Conservation (phyloP, 1,140 invertebrate genomes). For the Drosophila tani region DNA sequence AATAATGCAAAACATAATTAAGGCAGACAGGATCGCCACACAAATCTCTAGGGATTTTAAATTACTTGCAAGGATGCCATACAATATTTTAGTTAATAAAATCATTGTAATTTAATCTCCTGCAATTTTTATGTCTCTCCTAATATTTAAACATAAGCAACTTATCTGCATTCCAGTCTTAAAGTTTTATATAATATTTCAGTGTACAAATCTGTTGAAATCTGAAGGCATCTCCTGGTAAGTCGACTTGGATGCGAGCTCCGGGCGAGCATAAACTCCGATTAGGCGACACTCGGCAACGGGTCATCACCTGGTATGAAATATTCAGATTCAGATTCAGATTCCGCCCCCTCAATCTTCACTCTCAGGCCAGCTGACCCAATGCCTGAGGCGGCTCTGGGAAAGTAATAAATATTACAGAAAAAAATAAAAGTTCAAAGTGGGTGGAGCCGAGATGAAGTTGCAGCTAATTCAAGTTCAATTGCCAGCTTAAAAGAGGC, state of each 20-base stretch:
- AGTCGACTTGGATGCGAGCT: slow-evolving; percentile 65
- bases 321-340: slow-evolving; percentile 9
- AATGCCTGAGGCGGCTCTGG: slow-evolving; percentile 46
- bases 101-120: too few relatives aligned
- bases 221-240: slow-evolving; percentile 21
- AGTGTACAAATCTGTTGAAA: slow-evolving; percentile 7
- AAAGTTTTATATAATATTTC: background rate
- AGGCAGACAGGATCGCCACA: too few relatives aligned
- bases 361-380: slow-evolving; percentile 37
- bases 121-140: too few relatives aligned
- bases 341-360: slow-evolving; percentile 17
- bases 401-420: slow-evolving; percentile 1
- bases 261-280: slow-evolving; percentile 83
- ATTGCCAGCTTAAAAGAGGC: slow-evolving; percentile 16
- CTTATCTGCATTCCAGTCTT: too few relatives aligned
- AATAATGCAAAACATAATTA: background rate
- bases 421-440: background rate
- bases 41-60: background rate
- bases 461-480: slow-evolving; percentile 31
- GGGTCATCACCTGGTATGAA: slow-evolving; percentile 40
- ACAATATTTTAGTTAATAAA: background rate
- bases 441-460: slow-evolving; percentile 6
- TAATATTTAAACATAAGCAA: too few relatives aligned
- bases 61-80: background rate
- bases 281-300: slow-evolving; percentile 73